Conservation (phyloP, 2,113 vertebrate species). For the Erinaceus europaeus region DNA sequence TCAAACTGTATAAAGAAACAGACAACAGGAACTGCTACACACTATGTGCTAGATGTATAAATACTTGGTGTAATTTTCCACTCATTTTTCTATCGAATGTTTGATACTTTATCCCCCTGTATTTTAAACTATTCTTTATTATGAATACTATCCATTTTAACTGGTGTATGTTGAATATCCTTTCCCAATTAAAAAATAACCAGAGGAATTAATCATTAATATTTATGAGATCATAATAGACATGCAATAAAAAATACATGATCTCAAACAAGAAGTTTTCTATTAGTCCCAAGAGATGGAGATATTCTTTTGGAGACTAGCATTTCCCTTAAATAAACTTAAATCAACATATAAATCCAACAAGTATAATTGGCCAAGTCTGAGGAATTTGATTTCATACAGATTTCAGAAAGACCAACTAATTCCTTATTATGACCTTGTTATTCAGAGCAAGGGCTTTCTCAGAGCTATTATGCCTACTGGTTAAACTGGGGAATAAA, state of each 20-base stretch:
- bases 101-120: too few species aligned
- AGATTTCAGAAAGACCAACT: constrained; percentile 39
- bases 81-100: too few species aligned
- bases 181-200: neutral
- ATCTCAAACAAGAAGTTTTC: constrained; percentile 27
- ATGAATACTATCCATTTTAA: too few species aligned
- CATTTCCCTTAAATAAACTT: constrained; percentile 30
- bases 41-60: too few species aligned
- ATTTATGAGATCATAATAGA: constrained; percentile 15
- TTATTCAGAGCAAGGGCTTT: constrained; percentile 5
- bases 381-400: constrained; percentile 21
- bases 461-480: constrained; percentile 15
- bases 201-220: constrained; percentile 11
- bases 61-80: too few species aligned
- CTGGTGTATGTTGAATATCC: too few species aligned
- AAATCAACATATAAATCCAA: constrained; percentile 10
- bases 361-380: neutral
- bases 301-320: neutral
- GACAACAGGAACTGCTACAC: too few species aligned
- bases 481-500: constrained; percentile 45
- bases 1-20: too few species aligned
- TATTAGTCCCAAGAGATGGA: neutral
- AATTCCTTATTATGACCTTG: constrained; percentile 35
- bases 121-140: too few species aligned
- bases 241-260: constrained; percentile 1